phyloP scores from a whole-genome alignment of 2,797 vertebrate species.

The Neosilurus hyrtlii region DNA sequence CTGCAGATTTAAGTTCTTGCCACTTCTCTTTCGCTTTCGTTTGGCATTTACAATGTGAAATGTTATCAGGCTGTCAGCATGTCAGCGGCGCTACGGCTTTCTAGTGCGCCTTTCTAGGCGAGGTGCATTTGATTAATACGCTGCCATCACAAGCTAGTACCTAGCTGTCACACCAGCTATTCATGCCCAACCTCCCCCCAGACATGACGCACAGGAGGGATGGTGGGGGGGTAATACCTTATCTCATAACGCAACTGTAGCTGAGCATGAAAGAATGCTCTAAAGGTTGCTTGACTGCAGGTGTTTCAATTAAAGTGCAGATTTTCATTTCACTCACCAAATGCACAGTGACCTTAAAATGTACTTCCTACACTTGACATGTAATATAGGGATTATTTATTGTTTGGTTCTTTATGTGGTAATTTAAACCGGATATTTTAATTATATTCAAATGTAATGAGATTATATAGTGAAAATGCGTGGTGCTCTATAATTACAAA shows the following conservation, averaged over 20 bases:
- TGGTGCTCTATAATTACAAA: neutral
- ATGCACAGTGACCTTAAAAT: neutral
- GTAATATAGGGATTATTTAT: constrained; percentile 9
- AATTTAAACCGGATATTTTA: neutral
- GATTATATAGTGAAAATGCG: neutral
- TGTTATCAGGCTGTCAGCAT: constrained; percentile 51
- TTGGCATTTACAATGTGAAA: constrained; percentile 50
- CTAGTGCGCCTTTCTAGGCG: neutral
- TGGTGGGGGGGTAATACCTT: constrained; percentile 1
- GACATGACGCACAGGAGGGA: neutral
- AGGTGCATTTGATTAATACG: constrained; percentile 42
- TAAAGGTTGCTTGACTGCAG: constrained; percentile 25
- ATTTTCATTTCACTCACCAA: constrained; percentile 13
- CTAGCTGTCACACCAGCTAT: constrained; percentile 43
- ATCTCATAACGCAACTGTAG: constrained; percentile 6
- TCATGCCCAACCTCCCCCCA: constrained; percentile 12
- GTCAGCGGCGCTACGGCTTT: constrained; percentile 32
- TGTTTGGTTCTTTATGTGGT: neutral
- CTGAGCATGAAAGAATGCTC: constrained; percentile 2
- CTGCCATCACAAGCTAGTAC: constrained; percentile 38
- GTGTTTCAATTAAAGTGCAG: constrained; percentile 27
- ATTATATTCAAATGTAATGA: constrained; percentile 5
- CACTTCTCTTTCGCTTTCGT: constrained; percentile 13
- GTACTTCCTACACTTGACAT: neutral
- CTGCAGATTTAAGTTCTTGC: constrained; percentile 7